Evolutionary conservation across 2,113 vertebrate species (phyloP).

Genomic region (Caretta caretta): DNA sequence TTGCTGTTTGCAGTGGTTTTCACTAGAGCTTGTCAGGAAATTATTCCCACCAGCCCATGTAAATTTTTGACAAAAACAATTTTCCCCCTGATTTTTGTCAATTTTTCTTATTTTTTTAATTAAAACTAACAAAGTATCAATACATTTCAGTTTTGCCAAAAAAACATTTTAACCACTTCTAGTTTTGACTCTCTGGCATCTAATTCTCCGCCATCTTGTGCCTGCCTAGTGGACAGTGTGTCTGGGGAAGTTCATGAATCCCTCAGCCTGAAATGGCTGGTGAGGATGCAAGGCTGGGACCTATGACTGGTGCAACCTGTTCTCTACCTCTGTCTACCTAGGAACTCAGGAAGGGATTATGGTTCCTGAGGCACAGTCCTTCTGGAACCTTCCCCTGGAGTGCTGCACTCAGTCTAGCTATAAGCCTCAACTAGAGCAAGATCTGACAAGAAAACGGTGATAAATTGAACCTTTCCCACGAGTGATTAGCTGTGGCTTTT

Average conservation of each 20-base stretch:
- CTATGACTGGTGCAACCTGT: background rate
- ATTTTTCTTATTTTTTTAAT: background rate
- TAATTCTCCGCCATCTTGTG: background rate
- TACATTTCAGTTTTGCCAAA: background rate
- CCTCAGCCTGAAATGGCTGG: background rate
- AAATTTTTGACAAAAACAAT: background rate
- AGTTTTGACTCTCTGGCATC: background rate
- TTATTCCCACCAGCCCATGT: background rate
- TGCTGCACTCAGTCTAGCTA: background rate
- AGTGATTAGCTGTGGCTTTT: background rate
- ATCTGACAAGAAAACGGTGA: background rate
- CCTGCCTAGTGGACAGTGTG: background rate
- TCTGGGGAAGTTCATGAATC: background rate
- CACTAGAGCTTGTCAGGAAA: background rate
- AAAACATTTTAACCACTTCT: background rate
- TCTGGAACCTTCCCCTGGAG: background rate
- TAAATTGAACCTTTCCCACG: background rate
- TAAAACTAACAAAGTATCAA: background rate
- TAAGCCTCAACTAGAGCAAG: background rate
- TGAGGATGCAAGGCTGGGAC: background rate
- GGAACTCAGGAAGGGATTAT: background rate
- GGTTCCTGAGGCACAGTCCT: background rate
- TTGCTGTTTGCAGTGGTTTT: background rate
- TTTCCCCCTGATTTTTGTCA: background rate
- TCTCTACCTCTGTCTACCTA: background rate